phyloP scores from a whole-genome alignment of 2,888 invertebrate species.

The Drosophila austrosaltans region DNA sequence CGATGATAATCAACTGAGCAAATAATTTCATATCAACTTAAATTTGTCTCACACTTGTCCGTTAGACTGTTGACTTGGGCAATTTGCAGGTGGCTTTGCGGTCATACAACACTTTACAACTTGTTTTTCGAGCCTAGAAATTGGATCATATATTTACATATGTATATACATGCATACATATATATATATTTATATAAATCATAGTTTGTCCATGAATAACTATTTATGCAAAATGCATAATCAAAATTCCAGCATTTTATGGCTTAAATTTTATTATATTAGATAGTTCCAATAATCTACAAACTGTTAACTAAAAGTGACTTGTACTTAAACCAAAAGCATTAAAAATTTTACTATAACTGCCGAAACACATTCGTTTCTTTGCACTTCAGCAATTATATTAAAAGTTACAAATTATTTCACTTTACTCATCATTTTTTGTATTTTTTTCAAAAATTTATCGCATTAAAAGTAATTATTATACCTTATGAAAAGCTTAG shows the following conservation, averaged over 20 bases:
- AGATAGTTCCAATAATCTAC: background rate
- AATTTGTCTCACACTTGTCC: conserved; percentile 25
- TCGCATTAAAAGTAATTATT: background rate
- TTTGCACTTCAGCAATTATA: background rate
- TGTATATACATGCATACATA: background rate
- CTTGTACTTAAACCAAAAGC: background rate
- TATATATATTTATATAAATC: background rate
- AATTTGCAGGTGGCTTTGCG: conserved; percentile 61
- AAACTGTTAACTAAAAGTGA: background rate
- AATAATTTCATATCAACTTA: conserved; percentile 20
- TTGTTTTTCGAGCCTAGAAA: conserved; percentile 15
- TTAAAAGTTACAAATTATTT: background rate
- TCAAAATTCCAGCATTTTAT: background rate
- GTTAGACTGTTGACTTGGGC: conserved; percentile 42
- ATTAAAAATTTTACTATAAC: too few relatives aligned
- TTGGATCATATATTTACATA: background rate
- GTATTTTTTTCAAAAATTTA: background rate
- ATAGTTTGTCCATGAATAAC: background rate
- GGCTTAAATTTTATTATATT: background rate
- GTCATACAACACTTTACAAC: conserved; percentile 29
- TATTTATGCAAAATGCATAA: background rate
- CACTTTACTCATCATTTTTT: background rate
- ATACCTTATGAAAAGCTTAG: background rate
- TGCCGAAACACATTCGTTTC: background rate
- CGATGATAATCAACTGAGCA: conserved; percentile 46